These are phyloP conservation scores for Electrona antarctica DNA, from an alignment of 2,113 vertebrate species.

Conservation along the genomic window DNA sequence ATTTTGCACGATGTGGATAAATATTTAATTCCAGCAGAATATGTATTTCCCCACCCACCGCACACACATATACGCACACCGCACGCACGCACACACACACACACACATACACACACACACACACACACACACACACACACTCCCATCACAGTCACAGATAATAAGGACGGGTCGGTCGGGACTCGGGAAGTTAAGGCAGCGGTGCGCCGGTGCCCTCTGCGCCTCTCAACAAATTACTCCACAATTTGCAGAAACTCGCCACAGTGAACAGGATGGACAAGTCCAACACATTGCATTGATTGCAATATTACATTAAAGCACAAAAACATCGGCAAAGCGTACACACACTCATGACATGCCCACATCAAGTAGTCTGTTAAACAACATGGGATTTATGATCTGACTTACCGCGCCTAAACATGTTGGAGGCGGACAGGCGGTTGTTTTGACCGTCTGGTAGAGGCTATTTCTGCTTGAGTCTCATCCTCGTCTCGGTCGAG, in stretches of 20 bases:
- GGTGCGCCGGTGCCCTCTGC: neutral
- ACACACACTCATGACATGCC: neutral
- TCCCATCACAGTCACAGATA: neutral
- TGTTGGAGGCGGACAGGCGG: conserved; percentile 68
- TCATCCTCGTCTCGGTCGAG: conserved; percentile 53
- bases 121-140: too few species aligned
- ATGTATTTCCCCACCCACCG: neutral
- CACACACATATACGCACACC: too few species aligned
- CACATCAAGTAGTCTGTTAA: neutral
- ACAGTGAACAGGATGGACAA: too few species aligned
- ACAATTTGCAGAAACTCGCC: conserved; percentile 10
- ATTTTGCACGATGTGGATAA: conserved; percentile 66
- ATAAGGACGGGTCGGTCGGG: neutral
- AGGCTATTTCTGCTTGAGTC: conserved; percentile 51
- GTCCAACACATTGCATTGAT: too few species aligned
- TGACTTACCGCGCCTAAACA: conserved; percentile 77
- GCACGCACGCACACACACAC: too few species aligned
- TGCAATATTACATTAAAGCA: too few species aligned
- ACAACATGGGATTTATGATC: neutral
- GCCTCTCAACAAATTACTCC: neutral
- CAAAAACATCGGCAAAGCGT: neutral
- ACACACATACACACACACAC: too few species aligned
- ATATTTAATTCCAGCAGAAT: conserved; percentile 63
- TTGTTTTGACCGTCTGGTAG: conserved; percentile 60
- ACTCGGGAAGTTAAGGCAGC: conserved; percentile 8